Evolutionary conservation across 2,113 vertebrate species (phyloP), one percentile per base, ranked within the genome.

Genomic region (Loxodonta africana): DNA sequence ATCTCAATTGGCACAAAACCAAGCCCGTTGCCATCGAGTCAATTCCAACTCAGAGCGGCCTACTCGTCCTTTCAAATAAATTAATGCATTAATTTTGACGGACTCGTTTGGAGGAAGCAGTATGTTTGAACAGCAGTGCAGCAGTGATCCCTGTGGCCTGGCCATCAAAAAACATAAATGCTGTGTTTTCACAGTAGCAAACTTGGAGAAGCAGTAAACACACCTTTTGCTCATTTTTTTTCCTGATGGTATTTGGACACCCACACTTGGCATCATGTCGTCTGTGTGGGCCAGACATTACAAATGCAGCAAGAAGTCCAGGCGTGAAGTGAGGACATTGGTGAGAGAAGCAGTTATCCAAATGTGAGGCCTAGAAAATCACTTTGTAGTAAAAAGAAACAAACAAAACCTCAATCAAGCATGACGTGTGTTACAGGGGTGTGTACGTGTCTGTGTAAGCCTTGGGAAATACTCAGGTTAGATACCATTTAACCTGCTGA

Each of bases 381-480:
- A 89, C 28, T n/a, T 20, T 62, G 26, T 62, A 74, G 44, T 80
- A 51, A 84, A 73, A 86, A 15, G 57, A 37, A 65, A 86, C 7
- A 25, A 44, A 28, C 6, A 69, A 33, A 69, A 69, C 6, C 8
- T n/a, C 20, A 12, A 14, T 33, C 8, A 11, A 8, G 17, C 1
- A 5, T 28, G 17, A 1, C 71, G 37, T 26, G 23, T 78, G 3
- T 85, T 67, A 48, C 12, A 33, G 28, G 53, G 48, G 41, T 41
- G 14, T 78, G 23, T 86, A 30, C 88, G 83, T 78, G 83, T 91
- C 37, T 87, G 28, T 48, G 2, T 51, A 21, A 84, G 69, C 71
- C 69, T 83, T n/a, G 44, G 87, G 82, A 94, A 94, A 76, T 41
- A 30, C 80, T 76, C 37, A 41, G 63, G 57, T 76, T 63, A 84